Evolutionary conservation across 2,888 invertebrate genomes (phyloP), one percentile per base, ranked within the genome.

Genomic region (Allacma fusca): DNA sequence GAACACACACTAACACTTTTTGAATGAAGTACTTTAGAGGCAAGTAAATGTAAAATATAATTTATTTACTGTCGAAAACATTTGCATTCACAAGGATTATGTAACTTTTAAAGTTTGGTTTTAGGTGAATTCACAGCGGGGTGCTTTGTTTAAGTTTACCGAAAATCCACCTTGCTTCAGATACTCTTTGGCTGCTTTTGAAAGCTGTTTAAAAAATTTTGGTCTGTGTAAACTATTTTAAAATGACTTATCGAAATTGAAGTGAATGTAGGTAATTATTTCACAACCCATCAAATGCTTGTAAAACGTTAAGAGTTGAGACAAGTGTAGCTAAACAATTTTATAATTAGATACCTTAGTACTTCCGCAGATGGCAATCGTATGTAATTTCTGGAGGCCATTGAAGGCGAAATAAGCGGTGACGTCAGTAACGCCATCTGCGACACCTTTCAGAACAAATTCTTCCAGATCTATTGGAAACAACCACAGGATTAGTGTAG

Each of bases 391-490:
- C 59, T 76, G 76, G 26, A 83, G 57, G 0, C 76, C 75, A 44
- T 72, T 71, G 43, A 83, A 83, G 4, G 78, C 82, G 59, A 76
- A 73, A 19, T 74, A 59, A 19, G 81, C 79, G 0, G 82, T 74
- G n/a, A 82, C 75, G 62, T 82, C 81, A 0, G 83, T 82, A 0
- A 83, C 75, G 23, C 82, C 81, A 12, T 82, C 81, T 16, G 82
- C 82, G 13, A 83, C 62, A 13, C 83, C 82, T 16, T 81, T 75
- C 0, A 83, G 43, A 5, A 82, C 80, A 0, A 82, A 67, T 57
- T 73, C 79, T 26, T 75, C 65, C 19, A 83, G 65, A 72, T 71
- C 80, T 82, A 9, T 13, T n/a, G 50, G 24, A 59, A 21, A 19
- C 13, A n/a, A n/a, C n/a, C n/a, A n/a, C n/a, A n/a, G n/a, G n/a